Conservation (phyloP, 2,113 vertebrate genomes). For the Vidua chalybeata region DNA sequence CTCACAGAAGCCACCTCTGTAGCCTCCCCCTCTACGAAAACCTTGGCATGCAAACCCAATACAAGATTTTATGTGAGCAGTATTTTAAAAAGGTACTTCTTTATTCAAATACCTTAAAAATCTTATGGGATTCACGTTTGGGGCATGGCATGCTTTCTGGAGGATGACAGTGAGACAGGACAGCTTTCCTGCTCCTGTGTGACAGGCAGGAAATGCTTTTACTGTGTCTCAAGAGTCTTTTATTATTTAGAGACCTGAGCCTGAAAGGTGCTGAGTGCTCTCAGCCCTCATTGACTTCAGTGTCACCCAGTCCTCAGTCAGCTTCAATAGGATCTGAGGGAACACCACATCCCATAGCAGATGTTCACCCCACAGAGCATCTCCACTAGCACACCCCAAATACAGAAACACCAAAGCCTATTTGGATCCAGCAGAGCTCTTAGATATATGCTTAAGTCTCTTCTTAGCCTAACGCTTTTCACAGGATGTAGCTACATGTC, state of each 20-base stretch:
- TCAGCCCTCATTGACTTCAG: constrained; percentile 10
- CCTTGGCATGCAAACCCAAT: background rate
- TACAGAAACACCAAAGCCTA: background rate
- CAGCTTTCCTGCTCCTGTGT: background rate
- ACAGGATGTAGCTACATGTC: background rate
- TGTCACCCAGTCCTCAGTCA: background rate
- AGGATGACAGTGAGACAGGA: background rate
- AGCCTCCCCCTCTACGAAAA: background rate
- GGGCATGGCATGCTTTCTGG: background rate
- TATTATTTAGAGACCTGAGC: constrained; percentile 30
- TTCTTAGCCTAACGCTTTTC: background rate
- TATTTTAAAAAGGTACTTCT: background rate
- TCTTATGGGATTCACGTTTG: background rate
- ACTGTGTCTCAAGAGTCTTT: background rate
- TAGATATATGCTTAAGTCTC: background rate
- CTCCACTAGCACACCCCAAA: background rate
- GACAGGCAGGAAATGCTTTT: background rate
- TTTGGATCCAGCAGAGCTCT: background rate
- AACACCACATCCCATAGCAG: background rate
- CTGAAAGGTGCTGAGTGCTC: constrained; percentile 40
- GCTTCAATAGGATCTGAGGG: background rate
- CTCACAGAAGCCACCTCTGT: background rate
- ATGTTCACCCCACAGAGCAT: background rate
- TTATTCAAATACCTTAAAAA: background rate
- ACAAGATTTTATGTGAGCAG: background rate